Evolutionary conservation across 2,888 invertebrate genomes (phyloP), one percentile per base, ranked within the genome.

Genomic region (Caenorhabditis uteleia): DNA sequence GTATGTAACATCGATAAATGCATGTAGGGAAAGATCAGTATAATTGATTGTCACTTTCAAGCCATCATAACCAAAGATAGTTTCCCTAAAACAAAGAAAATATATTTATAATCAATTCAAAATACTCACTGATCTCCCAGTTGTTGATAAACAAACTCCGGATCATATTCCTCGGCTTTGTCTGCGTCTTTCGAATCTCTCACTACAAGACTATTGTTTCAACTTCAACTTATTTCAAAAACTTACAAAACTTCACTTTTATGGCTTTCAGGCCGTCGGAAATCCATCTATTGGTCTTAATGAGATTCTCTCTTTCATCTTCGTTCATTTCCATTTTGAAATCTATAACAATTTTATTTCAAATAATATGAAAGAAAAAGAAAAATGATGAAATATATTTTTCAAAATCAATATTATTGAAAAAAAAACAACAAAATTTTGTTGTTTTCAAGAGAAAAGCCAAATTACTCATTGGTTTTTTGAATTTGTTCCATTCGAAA

Each of bases 81-180:
- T 90, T 86, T 97, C 97, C 79, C 89, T 88, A 81, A 27, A 85
- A 84, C 64, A 64, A 43, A 66, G 14, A 21, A n/a, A 39, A 40
- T 42, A 23, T 3, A 7, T 16, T 34, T 18, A 12, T 8, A 18
- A 10, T 12, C 20, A 43, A 54, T 38, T 20, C 26, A 33, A 27
- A 36, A 18, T 16, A 61, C 83, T 75, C 81, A 88, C 88, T 89
- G 89, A 74, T 91, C 91, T 5, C 92, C 93, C 84, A 93, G 94
- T 56, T 94, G 89, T 85, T 95, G 94, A 86, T 95, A 92, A 48
- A 92, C 91, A 91, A 93, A 92, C 54, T 89, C 89, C 0, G 93
- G 92, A 16, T 51, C 42, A n/a, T 49, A 53, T 25, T 42, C 42
- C 14, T 50, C 18, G 1, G 64, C 59, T 3, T 46, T 42, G 16